Base-by-base conservation (phyloP, 2,113 vertebrate genomes). In the Balaenoptera acutorostrata region DNA sequence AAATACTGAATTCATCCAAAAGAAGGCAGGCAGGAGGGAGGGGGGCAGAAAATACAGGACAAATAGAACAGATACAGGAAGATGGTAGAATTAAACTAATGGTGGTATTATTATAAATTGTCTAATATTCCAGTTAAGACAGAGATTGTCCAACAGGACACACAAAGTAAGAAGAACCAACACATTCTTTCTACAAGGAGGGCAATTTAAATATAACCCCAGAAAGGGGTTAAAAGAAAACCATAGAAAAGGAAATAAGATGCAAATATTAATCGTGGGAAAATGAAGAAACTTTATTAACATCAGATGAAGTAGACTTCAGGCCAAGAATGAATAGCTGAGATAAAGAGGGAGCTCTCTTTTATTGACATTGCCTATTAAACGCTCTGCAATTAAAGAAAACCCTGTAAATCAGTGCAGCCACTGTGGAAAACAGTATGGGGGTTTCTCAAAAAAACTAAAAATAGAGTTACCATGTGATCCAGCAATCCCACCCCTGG, bases 221-320 rank as follows among this genome's bases (percentile, higher is more conserved):
- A 25, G 41, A 52, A 52, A 85, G 33, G 12, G 13, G 13, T 68
- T 27, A 68, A 11, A 68, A 7, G 2, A 6, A 68, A 36, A 52
- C 8, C 21, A 1, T 3, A 52, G 2, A 0, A 6, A 25, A 17
- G 31, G 21, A 68, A 27, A n/a, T 0, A 1, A 0, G 63, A 12
- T 18, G 33, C 33, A n/a, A 44, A n/a, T 68, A 27, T 52, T 7
- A 52, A 11, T 2, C 2, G 1, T n/a, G 49, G 33, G 44, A 11
- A 85, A 49, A 2, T 10, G 9, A 1, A 12, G 44, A 52, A 85
- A 10, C 14, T n/a, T 21, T 27, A 36, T 7, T 8, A 52, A 52
- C 44, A 52, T 52, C 63, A 85, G 82, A 27, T 14, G 8, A n/a
- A 4, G 31, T 36, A 25, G 44, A 29, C 5, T 11, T 68, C 33